Base-by-base conservation (phyloP, 2,113 vertebrate species). In the Zosterops lateralis region DNA sequence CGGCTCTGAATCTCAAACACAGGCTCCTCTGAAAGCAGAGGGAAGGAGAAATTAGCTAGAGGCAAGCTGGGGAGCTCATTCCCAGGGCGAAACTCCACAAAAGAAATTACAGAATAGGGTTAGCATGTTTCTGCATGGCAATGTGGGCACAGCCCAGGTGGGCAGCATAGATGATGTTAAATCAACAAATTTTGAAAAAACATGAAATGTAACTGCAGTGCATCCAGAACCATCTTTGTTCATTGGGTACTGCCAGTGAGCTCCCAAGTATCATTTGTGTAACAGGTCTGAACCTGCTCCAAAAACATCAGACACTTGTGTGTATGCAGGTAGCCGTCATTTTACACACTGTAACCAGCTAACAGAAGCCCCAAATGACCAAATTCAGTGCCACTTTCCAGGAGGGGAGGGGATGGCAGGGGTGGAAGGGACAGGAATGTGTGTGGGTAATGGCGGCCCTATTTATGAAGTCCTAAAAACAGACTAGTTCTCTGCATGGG, bases 381-480 rank as follows among this genome's bases (percentile, higher is more conserved):
- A 75, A 84, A 79, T 75, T 61, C 31, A 38, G 38, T 29, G 53
- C 56, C 81, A 25, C 68, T 45, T 68, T 75, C n/a, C 48, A 89
- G 78, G 62, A 92, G 22, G 8, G 22, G 13, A 92, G 24, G 11
- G 17, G 14, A 84, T 38, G 53, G 65, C 58, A 70, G 65, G 29
- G 80, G 70, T 89, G 68, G 60, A 81, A 74, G 9, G 74, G 40
- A 87, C 45, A 87, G 53, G 84, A 95, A 95, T 36, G 62, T 68
- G 58, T 75, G 87, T 91, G 95, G 89, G 70, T 94, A 92, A 91
- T 65, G 74, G 51, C 74, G 91, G 57, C 36, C 24, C 66, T 94
- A 83, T 93, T 95, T 93, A 93, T 70, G 79, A 60, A 56, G 58
- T 80, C 71, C 78, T 89, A 84, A 81, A 87, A 93, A 70, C 67